Evolutionary conservation across 2,113 vertebrate genomes (phyloP), one percentile per base, ranked within the genome.

Genomic region (Campylomormyrus numenius): DNA sequence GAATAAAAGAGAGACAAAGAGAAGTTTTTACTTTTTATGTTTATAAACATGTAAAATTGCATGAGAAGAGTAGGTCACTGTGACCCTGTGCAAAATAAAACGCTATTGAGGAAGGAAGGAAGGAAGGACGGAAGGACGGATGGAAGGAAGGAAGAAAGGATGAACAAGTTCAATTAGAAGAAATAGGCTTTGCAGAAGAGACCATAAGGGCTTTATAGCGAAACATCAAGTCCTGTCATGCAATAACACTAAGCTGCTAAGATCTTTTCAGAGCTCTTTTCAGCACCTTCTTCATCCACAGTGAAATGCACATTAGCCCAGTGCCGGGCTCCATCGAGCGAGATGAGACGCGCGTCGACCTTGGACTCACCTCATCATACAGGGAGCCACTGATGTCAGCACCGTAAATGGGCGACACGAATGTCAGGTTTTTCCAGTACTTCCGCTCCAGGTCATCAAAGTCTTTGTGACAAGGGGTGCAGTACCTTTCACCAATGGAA

Each of bases 401-500:
- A 3, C 98, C 98, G 0, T 99, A 99, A 87, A 99, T 98, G 0
- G 98, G 98, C 0, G 98, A 99, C 39, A 99, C 97, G 31, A 99
- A 99, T 0, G 98, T 99, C 49, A 99, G 95, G 74, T 99, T 99
- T 94, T 99, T 99, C 98, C 98, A 99, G 95, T 99, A 99, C 90
- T 99, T 99, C 89, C 98, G 97, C 90, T 99, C 98, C 89, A 99
- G 92, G 93, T 99, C 98, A 0, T 99, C 98, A 24, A 99, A 99
- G 90, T 99, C 98, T 93, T 99, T 98, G 92, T 99, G 98, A 0
- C 96, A 97, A 0, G 98, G 98, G 7, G 98, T 99, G 93, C 98
- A 99, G 91, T 99, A 99, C 95, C 98, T 99, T 93, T 11, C 21
- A 50, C 88, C 0, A 80, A 31, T 66, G 56, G 52, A 91, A 31